phyloP scores from a whole-genome alignment of 2,113 vertebrate genomes.

The Bos indicus region DNA sequence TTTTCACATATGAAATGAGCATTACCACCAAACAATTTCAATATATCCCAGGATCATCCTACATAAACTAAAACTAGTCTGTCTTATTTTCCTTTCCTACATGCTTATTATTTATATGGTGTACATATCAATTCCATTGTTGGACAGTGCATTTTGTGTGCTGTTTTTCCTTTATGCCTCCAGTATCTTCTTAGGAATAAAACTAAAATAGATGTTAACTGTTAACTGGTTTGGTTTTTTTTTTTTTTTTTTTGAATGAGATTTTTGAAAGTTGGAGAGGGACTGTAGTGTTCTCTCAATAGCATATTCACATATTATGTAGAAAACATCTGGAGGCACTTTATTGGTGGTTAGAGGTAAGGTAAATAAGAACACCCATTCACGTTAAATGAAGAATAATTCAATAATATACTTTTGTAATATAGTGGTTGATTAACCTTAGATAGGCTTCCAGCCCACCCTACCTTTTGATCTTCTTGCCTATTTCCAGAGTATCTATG shows the following conservation, averaged over 20 bases:
- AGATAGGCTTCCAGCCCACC: neutral
- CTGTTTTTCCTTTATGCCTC: neutral
- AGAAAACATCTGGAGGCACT: neutral
- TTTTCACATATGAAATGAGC: neutral
- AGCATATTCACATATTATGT: neutral
- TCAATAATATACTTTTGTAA: neutral
- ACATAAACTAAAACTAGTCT: neutral
- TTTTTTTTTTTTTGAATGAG: conserved; percentile 23
- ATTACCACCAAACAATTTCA: neutral
- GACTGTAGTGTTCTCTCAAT: neutral
- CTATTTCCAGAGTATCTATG: neutral
- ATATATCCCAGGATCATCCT: neutral
- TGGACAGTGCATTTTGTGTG: neutral
- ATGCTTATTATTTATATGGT: neutral
- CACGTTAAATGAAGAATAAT: neutral
- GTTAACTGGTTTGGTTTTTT: neutral
- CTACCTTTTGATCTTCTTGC: neutral
- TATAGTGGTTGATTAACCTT: neutral
- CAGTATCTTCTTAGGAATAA: neutral
- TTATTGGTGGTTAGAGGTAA: neutral
- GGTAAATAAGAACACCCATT: neutral
- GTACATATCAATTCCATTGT: neutral
- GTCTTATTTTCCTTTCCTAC: neutral
- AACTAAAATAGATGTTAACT: neutral
- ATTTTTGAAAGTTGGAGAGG: neutral